Conservation (phyloP, 2,888 invertebrate genomes). For the Taphrorychus bicolor region DNA sequence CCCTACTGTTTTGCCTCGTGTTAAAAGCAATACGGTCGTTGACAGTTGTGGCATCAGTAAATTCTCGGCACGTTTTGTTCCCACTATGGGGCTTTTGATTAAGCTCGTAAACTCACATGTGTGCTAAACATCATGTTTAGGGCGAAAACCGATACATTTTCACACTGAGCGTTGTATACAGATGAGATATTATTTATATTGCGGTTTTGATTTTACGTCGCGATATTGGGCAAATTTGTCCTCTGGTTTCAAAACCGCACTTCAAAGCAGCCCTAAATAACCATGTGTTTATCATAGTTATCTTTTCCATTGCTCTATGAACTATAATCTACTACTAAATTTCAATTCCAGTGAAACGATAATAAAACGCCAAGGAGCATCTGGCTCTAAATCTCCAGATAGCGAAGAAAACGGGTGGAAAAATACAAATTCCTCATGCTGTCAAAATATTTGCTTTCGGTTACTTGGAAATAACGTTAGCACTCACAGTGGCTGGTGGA, state of each 20-base stretch:
- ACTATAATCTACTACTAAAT: too few species aligned
- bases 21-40: constrained; percentile 30
- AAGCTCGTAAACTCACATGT: constrained; percentile 37
- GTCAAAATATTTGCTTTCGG: constrained; percentile 37
- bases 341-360: background rate
- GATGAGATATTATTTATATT: constrained; percentile 1
- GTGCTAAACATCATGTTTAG: constrained; percentile 35
- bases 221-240: background rate
- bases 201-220: background rate
- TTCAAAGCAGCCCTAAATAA: too few species aligned
- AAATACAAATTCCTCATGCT: constrained; percentile 33
- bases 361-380: constrained; percentile 11
- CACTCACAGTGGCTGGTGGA: constrained; percentile 1
- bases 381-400: constrained; percentile 22
- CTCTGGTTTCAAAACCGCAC: background rate
- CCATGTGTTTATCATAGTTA: too few species aligned
- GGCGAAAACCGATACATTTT: constrained; percentile 30
- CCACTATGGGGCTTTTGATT: constrained; percentile 36
- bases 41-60: constrained; percentile 29
- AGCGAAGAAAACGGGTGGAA: constrained; percentile 21
- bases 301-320: too few species aligned
- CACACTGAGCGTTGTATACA: constrained; percentile 15
- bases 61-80: constrained; percentile 37
- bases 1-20: constrained; percentile 33
- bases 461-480: constrained; percentile 35